Evolutionary conservation across 35 echinoderm and acorn worm species (phyloP).

Genomic region (Chiridota heheva): DNA sequence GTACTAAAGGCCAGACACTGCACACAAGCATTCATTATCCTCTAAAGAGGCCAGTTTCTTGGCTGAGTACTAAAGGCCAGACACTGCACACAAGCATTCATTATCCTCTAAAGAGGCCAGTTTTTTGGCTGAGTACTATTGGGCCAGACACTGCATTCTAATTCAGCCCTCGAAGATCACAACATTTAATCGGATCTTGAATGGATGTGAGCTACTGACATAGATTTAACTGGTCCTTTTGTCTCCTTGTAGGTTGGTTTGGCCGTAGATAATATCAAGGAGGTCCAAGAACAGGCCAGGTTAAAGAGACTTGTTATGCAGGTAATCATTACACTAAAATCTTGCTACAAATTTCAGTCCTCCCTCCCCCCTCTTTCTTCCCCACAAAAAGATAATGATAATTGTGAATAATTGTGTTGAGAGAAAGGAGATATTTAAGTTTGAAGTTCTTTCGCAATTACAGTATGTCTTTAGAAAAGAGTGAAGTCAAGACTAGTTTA

Average conservation of each 20-base stretch:
- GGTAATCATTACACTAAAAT: no score
- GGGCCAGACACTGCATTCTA: background rate
- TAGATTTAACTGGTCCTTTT: background rate
- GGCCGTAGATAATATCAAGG: constrained; percentile 99
- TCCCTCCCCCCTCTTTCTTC: no score
- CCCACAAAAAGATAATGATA: no score
- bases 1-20: no score
- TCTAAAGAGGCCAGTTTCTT: no score
- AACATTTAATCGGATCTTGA: background rate
- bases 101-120: background rate
- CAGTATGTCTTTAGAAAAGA: no score
- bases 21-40: no score
- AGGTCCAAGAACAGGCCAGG: constrained; percentile 94
- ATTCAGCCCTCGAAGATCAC: background rate
- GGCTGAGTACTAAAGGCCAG: background rate
- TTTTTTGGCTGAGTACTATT: background rate
- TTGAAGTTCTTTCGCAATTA: no score
- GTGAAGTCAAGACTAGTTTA: no score
- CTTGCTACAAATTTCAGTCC: no score
- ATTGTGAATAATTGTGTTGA: no score
- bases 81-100: background rate
- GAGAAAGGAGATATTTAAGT: no score
- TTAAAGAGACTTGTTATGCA: constrained; percentile 94
- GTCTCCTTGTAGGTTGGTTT: constrained; percentile 75
- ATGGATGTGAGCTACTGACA: background rate